These are phyloP conservation scores for Brachypteracias leptosomus DNA, from an alignment of 2,113 vertebrate genomes.

Conservation along the genomic window DNA sequence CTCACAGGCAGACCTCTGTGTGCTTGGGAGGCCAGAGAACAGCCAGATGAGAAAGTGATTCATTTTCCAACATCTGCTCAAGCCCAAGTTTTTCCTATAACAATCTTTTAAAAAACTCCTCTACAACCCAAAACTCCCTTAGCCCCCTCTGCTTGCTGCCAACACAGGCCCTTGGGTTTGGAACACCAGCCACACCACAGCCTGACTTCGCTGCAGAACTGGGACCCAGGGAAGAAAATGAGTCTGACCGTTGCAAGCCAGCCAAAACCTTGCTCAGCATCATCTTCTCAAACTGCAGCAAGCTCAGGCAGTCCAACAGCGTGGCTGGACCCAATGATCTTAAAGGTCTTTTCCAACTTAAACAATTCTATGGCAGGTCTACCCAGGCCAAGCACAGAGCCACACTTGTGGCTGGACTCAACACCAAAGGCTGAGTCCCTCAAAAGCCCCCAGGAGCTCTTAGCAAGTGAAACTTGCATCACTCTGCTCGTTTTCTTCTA, in stretches of 20 bases:
- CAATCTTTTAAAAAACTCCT: not conserved
- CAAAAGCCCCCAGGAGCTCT: not conserved
- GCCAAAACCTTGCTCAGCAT: not conserved
- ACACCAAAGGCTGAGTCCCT: not conserved
- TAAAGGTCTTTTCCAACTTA: not conserved
- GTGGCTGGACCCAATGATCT: not conserved
- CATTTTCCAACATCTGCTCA: conserved; percentile 6
- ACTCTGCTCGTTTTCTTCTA: not conserved
- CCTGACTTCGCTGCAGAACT: not conserved
- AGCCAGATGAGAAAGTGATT: not conserved
- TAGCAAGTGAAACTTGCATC: not conserved
- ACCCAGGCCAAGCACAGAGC: not conserved
- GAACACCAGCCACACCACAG: not conserved
- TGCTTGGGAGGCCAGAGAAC: not conserved
- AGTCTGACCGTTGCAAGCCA: not conserved
- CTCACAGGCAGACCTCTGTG: not conserved
- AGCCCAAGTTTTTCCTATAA: not conserved
- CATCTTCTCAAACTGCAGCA: not conserved
- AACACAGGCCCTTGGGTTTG: not conserved
- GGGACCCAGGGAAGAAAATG: not conserved
- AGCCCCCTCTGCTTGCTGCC: not conserved
- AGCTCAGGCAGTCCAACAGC: not conserved
- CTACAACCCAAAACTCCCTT: not conserved
- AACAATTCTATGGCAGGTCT: not conserved
- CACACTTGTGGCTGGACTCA: not conserved